Base-by-base conservation (phyloP, 2,888 invertebrate genomes). In the Archaeoteleia sp. region DNA sequence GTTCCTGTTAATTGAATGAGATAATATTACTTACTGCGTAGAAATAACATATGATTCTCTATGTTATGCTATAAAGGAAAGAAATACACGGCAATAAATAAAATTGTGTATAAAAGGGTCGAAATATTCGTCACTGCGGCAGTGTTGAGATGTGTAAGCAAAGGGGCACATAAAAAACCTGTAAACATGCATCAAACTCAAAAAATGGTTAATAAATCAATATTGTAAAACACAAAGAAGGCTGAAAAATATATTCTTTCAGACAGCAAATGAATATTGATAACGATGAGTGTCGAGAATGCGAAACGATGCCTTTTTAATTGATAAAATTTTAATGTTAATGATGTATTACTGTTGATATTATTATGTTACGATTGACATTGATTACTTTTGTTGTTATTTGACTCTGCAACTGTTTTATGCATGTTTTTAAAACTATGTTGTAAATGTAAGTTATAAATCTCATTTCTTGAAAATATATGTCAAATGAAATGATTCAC, bases 1-100 rank as follows among this genome's bases (percentile, higher is more conserved):
- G 79, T 75, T 80, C 84, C 83, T 84, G 84, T 85, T 83, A 84
- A 84, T 80, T 80, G 60, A 83, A 82, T 82, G 82, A 78, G 61
- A 79, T 66, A 74, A 78, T 74, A 80, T 82, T 82, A 83, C 81
- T 78, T 78, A 78, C 76, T 77, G 79, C 78, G 78, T 74, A 77
- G 76, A 74, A 74, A 78, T 72, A 79, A 73, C 66, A 78, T n/a
- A n/a, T 70, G 69, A 72, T 62, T 55, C 57, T 71, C 72, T 78
- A 79, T 72, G 72, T 78, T 75, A 78, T 67, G 72, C 78, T 77
- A 78, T 63, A 79, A 54, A 77, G 61, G 73, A 76, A 68, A 75
- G 37, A 73, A 72, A 74, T 49, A 73, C 40, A 70, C 69, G 69
- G 43, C 67, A 72, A 73, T 67, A 74, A 77, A 77, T 71, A 73